Evolutionary conservation across 92 coral and sea anemone species (phyloP), one percentile per base, ranked within the genome.

Genomic region (Palythoa heliodiscus): DNA sequence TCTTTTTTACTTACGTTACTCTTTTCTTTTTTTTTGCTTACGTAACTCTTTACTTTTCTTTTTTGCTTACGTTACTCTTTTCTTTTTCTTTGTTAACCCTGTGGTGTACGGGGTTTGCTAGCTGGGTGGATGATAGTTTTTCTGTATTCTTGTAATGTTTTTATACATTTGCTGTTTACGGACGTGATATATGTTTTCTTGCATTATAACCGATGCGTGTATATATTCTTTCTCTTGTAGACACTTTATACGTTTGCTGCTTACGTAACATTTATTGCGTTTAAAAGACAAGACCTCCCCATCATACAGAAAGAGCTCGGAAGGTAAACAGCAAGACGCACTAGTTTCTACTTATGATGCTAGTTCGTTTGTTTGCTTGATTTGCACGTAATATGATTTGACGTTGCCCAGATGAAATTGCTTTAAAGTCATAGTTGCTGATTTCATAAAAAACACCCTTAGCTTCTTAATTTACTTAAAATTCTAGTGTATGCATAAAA

Each of bases 241-340:
- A 85, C 93, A 9, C 90, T 97, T 50, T 97, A 97, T 55, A 90
- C 94, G 72, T 95, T 97, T 89, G 93, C 95, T 54, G 87, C 97
- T 24, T 90, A 88, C 80, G 95, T 97, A 54, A 95, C 99, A 1
- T 95, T 86, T 89, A 95, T 97, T 75, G 84, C 99, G 0, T 97
- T 97, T 78, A 86, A 93, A 52, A 70, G 98, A 68, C 98, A 95
- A 70, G 95, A 91, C 75, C 77, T 97, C 87, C 95, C 92, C 48
- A 90, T 97, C 15, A 97, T 97, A 72, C 94, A 97, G 75, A 97
- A 88, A 82, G 99, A 97, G 87, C 91, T 97, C 13, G 99, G 99
- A 88, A 95, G 99, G 99, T 97, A 63, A 63, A 10, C 69, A 0
- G 7, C 64, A 14, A 14, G n/a, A 63, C n/a, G 29, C 4, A 63